Percentiles rank a stretch among this genome's conserved stretches.
Evolutionary conservation across 2,888 invertebrate genomes (phyloP).

Genomic region (Limnephilus marmoratus): DNA sequence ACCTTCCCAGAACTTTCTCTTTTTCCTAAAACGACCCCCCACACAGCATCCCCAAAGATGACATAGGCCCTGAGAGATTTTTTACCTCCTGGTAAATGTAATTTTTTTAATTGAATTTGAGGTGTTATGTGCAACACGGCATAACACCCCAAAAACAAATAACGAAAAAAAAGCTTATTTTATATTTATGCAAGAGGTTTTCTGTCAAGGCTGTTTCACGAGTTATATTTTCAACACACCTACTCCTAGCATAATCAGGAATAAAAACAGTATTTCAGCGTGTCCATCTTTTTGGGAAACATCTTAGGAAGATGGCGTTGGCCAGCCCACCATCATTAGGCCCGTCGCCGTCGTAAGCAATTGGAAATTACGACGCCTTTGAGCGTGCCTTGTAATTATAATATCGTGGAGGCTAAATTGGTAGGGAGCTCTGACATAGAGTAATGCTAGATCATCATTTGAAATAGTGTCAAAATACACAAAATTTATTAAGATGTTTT

Average conservation of each 20-base stretch:
- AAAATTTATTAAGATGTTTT: too few relatives aligned
- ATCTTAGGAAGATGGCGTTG: background rate
- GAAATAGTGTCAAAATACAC: background rate
- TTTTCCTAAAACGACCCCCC: too few relatives aligned
- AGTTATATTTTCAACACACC: background rate
- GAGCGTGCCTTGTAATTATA: slow-evolving; percentile 2
- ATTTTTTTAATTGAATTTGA: too few relatives aligned
- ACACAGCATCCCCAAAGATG: too few relatives aligned
- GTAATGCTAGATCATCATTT: background rate
- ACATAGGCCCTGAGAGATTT: too few relatives aligned
- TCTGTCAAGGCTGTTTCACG: too few relatives aligned
- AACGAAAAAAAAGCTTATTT: too few relatives aligned
- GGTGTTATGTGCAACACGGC: too few relatives aligned
- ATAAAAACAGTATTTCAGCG: background rate
- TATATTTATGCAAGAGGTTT: too few relatives aligned
- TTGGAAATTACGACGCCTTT: background rate
- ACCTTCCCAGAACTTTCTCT: too few relatives aligned
- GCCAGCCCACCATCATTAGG: background rate
- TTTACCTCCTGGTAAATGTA: too few relatives aligned
- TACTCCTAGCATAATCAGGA: background rate
- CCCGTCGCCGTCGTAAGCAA: background rate
- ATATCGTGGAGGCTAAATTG: background rate
- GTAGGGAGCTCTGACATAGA: background rate
- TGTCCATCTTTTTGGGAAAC: background rate
- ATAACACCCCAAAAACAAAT: too few relatives aligned